A percentile compares a stretch with the other conserved stretches of the same genome.
phyloP scores from a whole-genome alignment of 2,113 vertebrate species.

The Alouatta palliata region DNA sequence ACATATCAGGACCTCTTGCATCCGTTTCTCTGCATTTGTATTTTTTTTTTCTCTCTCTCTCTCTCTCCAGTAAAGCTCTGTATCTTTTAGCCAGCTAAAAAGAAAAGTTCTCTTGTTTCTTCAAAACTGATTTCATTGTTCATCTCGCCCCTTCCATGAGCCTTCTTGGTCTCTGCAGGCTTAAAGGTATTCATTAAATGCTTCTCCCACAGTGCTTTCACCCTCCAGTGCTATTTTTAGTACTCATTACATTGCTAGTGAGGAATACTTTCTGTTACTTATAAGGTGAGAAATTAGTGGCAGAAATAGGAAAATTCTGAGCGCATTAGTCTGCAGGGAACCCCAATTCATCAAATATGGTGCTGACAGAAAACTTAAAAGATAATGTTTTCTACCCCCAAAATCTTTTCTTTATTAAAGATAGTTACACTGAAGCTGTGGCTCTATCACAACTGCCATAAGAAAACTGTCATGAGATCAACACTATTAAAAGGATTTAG shows the following conservation, averaged over 20 bases:
- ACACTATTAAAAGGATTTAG: not conserved
- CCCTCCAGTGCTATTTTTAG: not conserved
- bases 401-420: conserved; percentile 40
- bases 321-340: not conserved
- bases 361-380: conserved; percentile 49
- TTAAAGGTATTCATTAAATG: not conserved
- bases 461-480: conserved; percentile 44
- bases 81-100: not conserved
- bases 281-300: not conserved
- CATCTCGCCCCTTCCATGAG: not conserved
- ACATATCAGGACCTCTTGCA: not conserved
- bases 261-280: not conserved
- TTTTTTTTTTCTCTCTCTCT: not conserved
- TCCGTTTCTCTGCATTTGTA: not conserved
- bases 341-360: conserved; percentile 15
- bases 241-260: not conserved
- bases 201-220: not conserved
- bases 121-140: conserved; percentile 26
- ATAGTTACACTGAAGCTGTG: conserved; percentile 26
- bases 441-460: not conserved
- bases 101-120: conserved; percentile 40
- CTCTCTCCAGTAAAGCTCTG: not conserved
- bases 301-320: conserved; percentile 34
- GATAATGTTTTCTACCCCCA: conserved; percentile 29
- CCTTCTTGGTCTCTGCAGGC: not conserved